These are phyloP conservation scores for Lithophane socia DNA, from an alignment of 2,888 invertebrate genomes.

Conservation along the genomic window DNA sequence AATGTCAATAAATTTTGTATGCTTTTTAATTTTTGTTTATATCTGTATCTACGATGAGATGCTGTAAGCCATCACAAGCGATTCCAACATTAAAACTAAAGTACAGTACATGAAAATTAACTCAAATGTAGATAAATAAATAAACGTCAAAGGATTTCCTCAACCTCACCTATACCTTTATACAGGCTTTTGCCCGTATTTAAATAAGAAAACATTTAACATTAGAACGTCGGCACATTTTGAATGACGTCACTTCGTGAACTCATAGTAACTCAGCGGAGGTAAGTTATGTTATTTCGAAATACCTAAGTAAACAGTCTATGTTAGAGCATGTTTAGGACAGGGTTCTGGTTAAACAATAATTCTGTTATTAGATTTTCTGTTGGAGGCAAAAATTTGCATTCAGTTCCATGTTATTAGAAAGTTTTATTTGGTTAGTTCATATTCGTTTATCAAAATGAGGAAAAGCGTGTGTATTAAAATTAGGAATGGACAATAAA, in stretches of 20 bases:
- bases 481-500: not conserved
- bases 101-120: not conserved
- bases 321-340: conserved; percentile 70
- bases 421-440: conserved; percentile 46
- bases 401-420: conserved; percentile 51
- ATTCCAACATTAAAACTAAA: not conserved
- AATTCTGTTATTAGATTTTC: conserved; percentile 78
- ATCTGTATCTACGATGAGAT: not conserved
- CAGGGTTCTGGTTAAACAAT: conserved; percentile 74
- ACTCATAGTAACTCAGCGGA: conserved; percentile 52
- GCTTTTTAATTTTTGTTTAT: not conserved
- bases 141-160: not conserved
- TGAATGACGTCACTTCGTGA: conserved; percentile 28
- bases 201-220: not conserved
- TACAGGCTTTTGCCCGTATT: not conserved
- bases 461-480: not conserved
- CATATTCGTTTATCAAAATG: conserved; percentile 7
- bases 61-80: not conserved
- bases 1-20: not conserved
- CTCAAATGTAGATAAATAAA: not conserved
- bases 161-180: not conserved
- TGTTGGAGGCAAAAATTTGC: conserved; percentile 65
- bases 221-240: not conserved
- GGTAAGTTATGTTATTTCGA: conserved; percentile 76
- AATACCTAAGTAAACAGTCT: conserved; percentile 77